phyloP scores from a whole-genome alignment of 92 coral and sea anemone species.

The Epizoanthus ramosus region DNA sequence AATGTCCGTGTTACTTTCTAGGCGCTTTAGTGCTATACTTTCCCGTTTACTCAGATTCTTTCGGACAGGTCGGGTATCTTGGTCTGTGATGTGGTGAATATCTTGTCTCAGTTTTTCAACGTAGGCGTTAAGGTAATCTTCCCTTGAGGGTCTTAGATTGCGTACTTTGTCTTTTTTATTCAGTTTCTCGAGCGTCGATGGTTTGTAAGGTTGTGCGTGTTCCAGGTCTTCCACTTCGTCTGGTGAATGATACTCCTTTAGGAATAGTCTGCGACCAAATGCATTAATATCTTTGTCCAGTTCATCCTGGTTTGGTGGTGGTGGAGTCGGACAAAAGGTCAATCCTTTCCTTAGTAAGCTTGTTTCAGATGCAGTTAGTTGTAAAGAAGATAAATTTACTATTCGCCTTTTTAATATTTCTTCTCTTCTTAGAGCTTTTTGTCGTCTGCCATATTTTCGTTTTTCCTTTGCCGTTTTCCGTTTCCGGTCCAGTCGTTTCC shows the following conservation, averaged over 20 bases:
- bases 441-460: constrained; percentile 36
- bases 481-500: constrained; percentile 32
- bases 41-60: constrained; percentile 4
- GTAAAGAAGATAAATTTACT: constrained; percentile 12
- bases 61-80: background rate
- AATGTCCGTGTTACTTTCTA: constrained; percentile 1
- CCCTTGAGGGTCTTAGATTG: background rate
- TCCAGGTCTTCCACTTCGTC: too few relatives aligned
- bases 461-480: constrained; percentile 11
- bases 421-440: constrained; percentile 10
- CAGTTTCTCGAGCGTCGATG: constrained; percentile 1
- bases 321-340: constrained; percentile 27
- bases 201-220: too few relatives aligned
- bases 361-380: constrained; percentile 9
- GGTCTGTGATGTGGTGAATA: too few relatives aligned
- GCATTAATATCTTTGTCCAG: background rate
- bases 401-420: constrained; percentile 9
- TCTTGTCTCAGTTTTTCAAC: too few relatives aligned
- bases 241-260: too few relatives aligned
- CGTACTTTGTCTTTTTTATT: background rate
- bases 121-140: too few relatives aligned
- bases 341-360: constrained; percentile 17
- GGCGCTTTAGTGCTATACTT: background rate
- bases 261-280: too few relatives aligned
- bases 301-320: constrained; percentile 9